Conservation (phyloP, 2,113 vertebrate genomes). For the Odontophorus gujanensis region DNA sequence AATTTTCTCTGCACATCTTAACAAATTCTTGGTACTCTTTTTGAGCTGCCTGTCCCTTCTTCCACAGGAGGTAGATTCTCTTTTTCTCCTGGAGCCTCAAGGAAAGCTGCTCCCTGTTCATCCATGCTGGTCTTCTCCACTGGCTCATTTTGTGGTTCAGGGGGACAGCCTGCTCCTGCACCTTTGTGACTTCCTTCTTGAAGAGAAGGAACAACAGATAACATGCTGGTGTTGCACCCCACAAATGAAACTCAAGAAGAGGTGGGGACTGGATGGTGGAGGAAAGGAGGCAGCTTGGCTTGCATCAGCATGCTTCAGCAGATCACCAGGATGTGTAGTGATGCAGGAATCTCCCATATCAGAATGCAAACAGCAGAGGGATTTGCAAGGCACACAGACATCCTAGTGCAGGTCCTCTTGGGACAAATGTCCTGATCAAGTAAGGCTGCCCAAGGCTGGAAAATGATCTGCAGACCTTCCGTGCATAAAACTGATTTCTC, state of each 20-base stretch:
- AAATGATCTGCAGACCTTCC: neutral
- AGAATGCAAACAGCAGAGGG: rapidly evolving
- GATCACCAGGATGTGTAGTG: neutral
- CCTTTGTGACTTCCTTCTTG: too few relatives aligned
- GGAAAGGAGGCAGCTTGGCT: neutral
- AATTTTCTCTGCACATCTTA: too few relatives aligned
- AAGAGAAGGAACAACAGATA: neutral
- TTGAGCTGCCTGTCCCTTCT: too few relatives aligned
- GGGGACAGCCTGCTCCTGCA: too few relatives aligned
- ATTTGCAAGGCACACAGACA: neutral
- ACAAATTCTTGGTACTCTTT: too few relatives aligned
- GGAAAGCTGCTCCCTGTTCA: too few relatives aligned
- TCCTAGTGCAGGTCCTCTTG: neutral
- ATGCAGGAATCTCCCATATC: neutral
- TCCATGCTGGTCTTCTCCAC: too few relatives aligned
- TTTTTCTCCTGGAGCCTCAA: too few relatives aligned
- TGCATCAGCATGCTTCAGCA: neutral
- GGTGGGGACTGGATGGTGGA: neutral
- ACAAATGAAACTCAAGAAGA: neutral
- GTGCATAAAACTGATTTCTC: neutral
- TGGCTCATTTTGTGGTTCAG: too few relatives aligned
- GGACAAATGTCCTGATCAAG: neutral
- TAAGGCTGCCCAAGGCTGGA: neutral
- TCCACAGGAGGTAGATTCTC: too few relatives aligned
- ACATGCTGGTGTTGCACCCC: neutral